Evolutionary conservation across 2,888 invertebrate genomes (phyloP), one percentile per base, ranked within the genome.

Genomic region (Dynastes grantii): DNA sequence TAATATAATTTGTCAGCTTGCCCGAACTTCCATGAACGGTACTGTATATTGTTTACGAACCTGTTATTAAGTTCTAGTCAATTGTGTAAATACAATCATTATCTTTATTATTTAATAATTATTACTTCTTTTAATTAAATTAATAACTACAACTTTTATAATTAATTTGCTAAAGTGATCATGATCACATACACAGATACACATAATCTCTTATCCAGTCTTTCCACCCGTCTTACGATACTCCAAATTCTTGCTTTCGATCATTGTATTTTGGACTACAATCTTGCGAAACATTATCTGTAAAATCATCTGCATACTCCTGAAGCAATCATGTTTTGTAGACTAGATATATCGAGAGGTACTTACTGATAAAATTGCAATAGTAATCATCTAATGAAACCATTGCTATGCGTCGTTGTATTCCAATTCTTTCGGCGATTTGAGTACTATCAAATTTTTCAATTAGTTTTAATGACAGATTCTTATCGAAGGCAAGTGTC

Each of bases 271-370:
- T 22, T 22, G 55, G 6, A 6, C 55, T n/a, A n/a, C n/a, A 55
- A 55, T 55, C 55, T 55, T n/a, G 55, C 55, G 55, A 55, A 55
- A 55, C 55, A 55, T 55, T 55, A 55, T 55, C 55, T 9, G 22
- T n/a, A n/a, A 55, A 55, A 55, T 22, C 16, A 55, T 55, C 55
- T 5, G 13, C 55, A 55, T 8, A n/a, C 55, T 16, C 22, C 55
- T 6, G 55, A 55, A 55, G 16, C 22, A 11, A 55, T 55, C 55
- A 16, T 55, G n/a, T 16, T 55, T 22, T 55, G n/a, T n/a, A n/a
- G 55, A 55, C 13, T 55, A 22, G 55, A 45, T 11, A 55, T 55
- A 13, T 55, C n/a, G 22, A 55, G 16, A 55, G 55, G 16, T n/a
- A 13, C 55, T 45, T 45, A 45, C 4, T 8, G 55, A 55, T 55